Percentiles rank a stretch among this genome's conserved stretches.
Evolutionary conservation across 2,797 vertebrate species (phyloP).

Genomic region (Phataginus tricuspis): DNA sequence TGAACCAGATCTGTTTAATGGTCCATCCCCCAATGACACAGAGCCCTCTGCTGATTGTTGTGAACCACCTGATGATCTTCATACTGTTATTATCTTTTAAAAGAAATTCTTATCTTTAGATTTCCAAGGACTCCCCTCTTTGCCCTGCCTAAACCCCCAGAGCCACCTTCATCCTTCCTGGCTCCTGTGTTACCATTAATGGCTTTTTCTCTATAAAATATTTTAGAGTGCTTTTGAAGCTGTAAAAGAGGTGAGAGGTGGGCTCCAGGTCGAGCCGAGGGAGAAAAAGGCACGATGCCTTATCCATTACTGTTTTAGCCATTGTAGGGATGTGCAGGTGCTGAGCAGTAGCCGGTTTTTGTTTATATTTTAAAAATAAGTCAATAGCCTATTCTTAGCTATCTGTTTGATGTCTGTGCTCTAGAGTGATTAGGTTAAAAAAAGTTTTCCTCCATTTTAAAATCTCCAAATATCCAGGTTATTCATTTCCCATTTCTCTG

Average conservation of each 20-base stretch:
- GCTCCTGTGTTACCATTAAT: not conserved
- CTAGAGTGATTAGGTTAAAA: not conserved
- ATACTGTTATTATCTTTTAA: conserved; percentile 82
- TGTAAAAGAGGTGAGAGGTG: not conserved
- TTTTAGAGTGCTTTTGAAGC: not conserved
- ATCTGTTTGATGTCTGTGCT: not conserved
- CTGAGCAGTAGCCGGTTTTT: conserved; percentile 71
- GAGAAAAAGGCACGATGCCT: conserved; percentile 77
- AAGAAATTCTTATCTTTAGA: conserved; percentile 16
- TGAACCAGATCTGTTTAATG: conserved; percentile 86
- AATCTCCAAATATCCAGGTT: not conserved
- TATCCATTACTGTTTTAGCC: conserved; percentile 92
- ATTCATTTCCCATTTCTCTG: conserved; percentile 1
- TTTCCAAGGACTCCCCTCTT: not conserved
- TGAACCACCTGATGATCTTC: conserved; percentile 87
- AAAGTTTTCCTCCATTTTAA: not conserved
- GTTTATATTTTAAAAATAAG: not conserved
- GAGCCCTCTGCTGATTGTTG: conserved; percentile 88
- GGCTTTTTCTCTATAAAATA: conserved; percentile 51
- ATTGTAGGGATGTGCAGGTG: conserved; percentile 83
- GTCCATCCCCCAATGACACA: conserved; percentile 89
- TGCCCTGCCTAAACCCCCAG: not conserved
- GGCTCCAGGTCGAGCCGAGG: conserved; percentile 44
- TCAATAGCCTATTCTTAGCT: not conserved
- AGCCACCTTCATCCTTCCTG: not conserved